These are phyloP conservation scores for Pampusana beccarii DNA, from an alignment of 2,113 vertebrate genomes.

Conservation along the genomic window DNA sequence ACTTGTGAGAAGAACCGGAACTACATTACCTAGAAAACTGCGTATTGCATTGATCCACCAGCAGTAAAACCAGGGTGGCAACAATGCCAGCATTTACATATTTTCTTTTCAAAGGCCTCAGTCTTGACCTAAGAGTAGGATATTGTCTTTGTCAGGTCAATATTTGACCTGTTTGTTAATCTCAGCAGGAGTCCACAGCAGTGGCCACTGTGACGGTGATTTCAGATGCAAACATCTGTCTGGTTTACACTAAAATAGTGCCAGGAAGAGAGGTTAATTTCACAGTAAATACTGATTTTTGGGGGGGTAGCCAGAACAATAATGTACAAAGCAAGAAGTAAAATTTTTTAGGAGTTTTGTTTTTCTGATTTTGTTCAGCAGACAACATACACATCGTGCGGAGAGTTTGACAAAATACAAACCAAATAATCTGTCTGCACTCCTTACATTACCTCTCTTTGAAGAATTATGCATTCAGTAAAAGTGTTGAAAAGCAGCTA, in stretches of 20 bases:
- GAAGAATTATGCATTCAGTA: conserved; percentile 21
- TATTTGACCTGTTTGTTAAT: background rate
- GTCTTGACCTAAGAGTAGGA: background rate
- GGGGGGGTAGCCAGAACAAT: background rate
- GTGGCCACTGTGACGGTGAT: background rate
- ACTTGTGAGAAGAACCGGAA: background rate
- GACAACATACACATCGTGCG: background rate
- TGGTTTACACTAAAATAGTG: background rate
- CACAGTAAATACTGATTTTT: background rate
- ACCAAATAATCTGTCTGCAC: background rate
- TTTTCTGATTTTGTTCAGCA: background rate
- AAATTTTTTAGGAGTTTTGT: background rate
- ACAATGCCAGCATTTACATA: background rate
- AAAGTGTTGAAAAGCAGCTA: conserved; percentile 35
- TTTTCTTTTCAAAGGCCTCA: background rate
- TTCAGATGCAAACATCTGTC: conserved; percentile 14
- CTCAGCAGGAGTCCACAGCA: background rate
- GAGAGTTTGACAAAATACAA: background rate
- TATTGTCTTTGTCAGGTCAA: background rate
- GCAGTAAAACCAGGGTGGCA: background rate
- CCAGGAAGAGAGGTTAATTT: background rate
- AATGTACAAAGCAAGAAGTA: background rate
- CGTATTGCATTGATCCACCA: background rate
- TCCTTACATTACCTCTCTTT: background rate
- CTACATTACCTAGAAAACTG: background rate